A percentile compares a stretch with the other conserved stretches of the same genome.
Evolutionary conservation across 92 coral and sea anemone species (phyloP).

Genomic region (Galaxea fascicularis): DNA sequence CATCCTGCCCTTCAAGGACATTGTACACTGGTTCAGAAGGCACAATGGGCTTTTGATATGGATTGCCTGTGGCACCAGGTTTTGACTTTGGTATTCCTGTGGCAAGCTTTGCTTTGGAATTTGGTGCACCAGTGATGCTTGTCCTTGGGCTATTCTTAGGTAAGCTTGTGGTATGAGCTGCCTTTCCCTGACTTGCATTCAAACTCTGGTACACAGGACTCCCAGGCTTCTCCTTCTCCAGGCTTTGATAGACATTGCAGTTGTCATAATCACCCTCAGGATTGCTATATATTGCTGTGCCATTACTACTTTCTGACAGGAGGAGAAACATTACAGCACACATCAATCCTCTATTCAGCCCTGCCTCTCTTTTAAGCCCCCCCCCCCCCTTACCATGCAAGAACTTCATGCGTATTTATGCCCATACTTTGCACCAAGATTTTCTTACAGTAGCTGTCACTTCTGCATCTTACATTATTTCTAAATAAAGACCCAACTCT

Average conservation of each 20-base stretch:
- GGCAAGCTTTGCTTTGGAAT: not conserved
- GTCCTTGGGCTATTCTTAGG: not conserved
- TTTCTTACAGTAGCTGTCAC: too few relatives aligned
- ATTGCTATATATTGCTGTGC: not conserved
- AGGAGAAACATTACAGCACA: not conserved
- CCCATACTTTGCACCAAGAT: too few relatives aligned
- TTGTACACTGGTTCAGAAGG: conserved; percentile 20
- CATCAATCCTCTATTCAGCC: not conserved
- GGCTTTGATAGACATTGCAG: conserved; percentile 28
- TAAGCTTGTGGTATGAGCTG: not conserved
- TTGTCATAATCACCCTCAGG: conserved; percentile 35
- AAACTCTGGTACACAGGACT: conserved; percentile 7
- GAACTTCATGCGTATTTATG: too few relatives aligned
- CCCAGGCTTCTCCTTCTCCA: conserved; percentile 17
- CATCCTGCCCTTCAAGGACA: conserved; percentile 26
- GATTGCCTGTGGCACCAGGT: conserved; percentile 8
- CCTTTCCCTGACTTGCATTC: not conserved
- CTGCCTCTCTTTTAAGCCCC: not conserved
- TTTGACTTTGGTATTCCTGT: conserved; percentile 1
- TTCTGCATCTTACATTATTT: too few relatives aligned
- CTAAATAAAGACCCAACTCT: too few relatives aligned
- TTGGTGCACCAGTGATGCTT: not conserved
- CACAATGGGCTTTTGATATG: not conserved
- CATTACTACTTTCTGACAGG: not conserved
- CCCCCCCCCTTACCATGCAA: not conserved